phyloP scores from a whole-genome alignment of 1,140 invertebrate species.

The Zaprionus davidi region DNA sequence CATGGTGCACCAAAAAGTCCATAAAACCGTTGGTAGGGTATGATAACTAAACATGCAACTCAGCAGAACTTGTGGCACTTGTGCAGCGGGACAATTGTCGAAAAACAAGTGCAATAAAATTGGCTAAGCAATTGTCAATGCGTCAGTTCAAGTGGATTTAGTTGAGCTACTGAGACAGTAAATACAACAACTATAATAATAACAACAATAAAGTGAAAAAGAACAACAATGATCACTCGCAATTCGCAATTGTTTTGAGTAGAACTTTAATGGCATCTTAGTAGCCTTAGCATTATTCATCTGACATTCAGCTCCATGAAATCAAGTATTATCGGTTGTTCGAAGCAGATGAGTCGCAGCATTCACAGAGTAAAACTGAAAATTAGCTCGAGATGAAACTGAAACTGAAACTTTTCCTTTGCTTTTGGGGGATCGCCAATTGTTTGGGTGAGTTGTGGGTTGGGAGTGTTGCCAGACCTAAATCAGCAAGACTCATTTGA shows the following conservation, averaged over 20 bases:
- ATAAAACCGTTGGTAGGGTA: not conserved
- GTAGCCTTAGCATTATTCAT: conserved; percentile 20
- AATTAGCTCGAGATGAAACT: conserved; percentile 13
- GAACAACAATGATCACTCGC: not conserved
- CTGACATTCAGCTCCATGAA: not conserved
- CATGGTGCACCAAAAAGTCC: not conserved
- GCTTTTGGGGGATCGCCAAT: conserved; percentile 19
- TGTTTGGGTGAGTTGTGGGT: conserved; percentile 27
- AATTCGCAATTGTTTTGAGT: conserved; percentile 11
- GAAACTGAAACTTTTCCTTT: conserved; percentile 19
- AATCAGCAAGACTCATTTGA: conserved; percentile 11
- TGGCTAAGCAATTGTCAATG: conserved; percentile 78
- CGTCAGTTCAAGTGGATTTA: conserved; percentile 75
- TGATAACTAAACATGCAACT: not conserved
- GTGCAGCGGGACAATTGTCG: conserved; percentile 48
- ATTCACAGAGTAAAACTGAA: conserved; percentile 4
- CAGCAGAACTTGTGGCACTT: conserved; percentile 45
- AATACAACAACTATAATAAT: conserved; percentile 39
- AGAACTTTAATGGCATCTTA: conserved; percentile 13
- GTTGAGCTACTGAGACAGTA: conserved; percentile 27
- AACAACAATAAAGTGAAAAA: conserved; percentile 26
- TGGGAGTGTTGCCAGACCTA: not conserved
- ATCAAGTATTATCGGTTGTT: not conserved
- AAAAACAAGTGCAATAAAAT: conserved; percentile 67
- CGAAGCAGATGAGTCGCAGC: conserved; percentile 5